Evolutionary conservation across 1,140 invertebrate genomes (phyloP).

Genomic region (Scaptomyza pallida): DNA sequence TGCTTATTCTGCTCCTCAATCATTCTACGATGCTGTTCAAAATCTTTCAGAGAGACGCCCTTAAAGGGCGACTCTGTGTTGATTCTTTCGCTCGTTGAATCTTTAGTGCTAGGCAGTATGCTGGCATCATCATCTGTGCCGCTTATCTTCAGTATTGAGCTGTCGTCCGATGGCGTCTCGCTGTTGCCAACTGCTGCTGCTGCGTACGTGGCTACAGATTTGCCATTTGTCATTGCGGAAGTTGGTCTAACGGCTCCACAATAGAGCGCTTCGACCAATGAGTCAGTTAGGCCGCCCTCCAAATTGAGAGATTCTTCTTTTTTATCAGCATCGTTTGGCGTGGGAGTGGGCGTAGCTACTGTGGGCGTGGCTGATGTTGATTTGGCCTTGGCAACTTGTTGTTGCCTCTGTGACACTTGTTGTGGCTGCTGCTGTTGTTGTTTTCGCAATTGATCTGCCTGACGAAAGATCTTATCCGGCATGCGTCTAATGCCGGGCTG

Average conservation of each 20-base stretch:
- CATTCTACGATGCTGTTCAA: slow-evolving; percentile 88
- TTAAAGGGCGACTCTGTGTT: slow-evolving; percentile 78
- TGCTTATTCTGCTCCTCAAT: slow-evolving; percentile 92
- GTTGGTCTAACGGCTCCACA: slow-evolving; percentile 39
- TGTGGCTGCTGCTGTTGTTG: slow-evolving; percentile 44
- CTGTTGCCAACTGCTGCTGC: slow-evolving; percentile 37
- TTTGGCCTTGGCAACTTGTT: slow-evolving; percentile 57
- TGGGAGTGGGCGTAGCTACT: slow-evolving; percentile 38
- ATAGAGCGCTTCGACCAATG: slow-evolving; percentile 72
- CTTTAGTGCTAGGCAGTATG: slow-evolving; percentile 56
- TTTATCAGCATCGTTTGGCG: slow-evolving; percentile 33
- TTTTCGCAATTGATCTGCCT: slow-evolving; percentile 68
- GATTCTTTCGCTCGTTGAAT: slow-evolving; percentile 35
- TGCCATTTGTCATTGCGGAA: slow-evolving; percentile 19
- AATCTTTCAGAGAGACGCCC: slow-evolving; percentile 86
- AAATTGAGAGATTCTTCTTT: slow-evolving; percentile 59
- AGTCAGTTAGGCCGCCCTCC: slow-evolving; percentile 67
- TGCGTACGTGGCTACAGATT: slow-evolving; percentile 58
- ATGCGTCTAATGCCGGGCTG: slow-evolving; percentile 77
- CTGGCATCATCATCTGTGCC: slow-evolving; percentile 51
- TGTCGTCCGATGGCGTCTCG: slow-evolving; percentile 50
- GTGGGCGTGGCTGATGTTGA: slow-evolving; percentile 40
- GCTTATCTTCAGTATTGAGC: slow-evolving; percentile 66
- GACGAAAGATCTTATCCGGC: slow-evolving; percentile 72
- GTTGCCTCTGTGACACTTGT: slow-evolving; percentile 7